Conservation (phyloP, 2,797 vertebrate genomes). For the Leucoraja ocellata region DNA sequence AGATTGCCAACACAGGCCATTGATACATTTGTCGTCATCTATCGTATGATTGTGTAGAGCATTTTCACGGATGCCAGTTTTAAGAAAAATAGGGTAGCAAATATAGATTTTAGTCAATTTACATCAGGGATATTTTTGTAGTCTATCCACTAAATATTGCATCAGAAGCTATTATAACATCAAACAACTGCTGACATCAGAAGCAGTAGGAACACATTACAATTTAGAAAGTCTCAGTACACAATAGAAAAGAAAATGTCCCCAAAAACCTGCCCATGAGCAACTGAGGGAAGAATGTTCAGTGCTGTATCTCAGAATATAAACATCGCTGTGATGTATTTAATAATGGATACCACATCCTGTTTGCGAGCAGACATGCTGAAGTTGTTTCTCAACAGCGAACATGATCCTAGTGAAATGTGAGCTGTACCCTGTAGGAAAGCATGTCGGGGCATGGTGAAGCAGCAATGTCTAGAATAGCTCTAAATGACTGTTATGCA, state of each 20-base stretch:
- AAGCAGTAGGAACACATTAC: background rate
- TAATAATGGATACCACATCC: conserved; percentile 44
- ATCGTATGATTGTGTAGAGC: background rate
- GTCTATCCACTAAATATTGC: background rate
- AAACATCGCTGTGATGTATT: conserved; percentile 21
- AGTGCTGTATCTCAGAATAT: background rate
- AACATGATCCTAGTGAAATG: conserved; percentile 51
- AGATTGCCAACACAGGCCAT: background rate
- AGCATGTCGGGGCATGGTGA: conserved; percentile 56
- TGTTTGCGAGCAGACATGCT: conserved; percentile 54
- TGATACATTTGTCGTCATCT: background rate
- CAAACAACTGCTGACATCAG: background rate
- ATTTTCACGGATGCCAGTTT: background rate
- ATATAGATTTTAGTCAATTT: background rate
- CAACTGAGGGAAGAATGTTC: background rate
- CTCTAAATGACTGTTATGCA: conserved; percentile 47
- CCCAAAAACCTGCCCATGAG: background rate
- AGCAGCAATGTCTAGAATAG: conserved; percentile 54
- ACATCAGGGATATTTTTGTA: background rate
- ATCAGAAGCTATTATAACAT: background rate
- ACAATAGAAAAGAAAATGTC: background rate
- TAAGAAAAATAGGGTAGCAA: background rate
- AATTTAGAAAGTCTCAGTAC: background rate
- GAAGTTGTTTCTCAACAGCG: conserved; percentile 49
- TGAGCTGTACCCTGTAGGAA: conserved; percentile 42